Evolutionary conservation across 64 coral and sea anemone genomes (phyloP).

Genomic region (Montipora cactus): DNA sequence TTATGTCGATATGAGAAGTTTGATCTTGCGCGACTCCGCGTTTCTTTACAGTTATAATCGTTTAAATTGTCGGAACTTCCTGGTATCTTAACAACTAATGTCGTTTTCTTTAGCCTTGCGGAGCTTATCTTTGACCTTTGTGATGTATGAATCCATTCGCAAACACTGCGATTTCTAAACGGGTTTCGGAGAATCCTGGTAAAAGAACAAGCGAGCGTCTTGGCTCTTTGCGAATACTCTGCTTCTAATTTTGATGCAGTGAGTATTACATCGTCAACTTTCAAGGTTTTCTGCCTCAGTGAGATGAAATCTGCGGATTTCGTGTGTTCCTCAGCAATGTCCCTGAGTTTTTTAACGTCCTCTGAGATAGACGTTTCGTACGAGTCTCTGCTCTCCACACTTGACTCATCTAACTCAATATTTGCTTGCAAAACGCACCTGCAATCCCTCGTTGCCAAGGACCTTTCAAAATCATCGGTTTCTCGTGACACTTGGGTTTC

Average conservation of each 20-base stretch:
- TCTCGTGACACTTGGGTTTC: conserved; percentile 18
- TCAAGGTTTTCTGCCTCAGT: background rate
- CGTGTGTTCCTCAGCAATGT: conserved; percentile 6
- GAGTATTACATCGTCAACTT: conserved; percentile 33
- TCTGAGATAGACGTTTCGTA: background rate
- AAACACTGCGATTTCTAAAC: conserved; percentile 14
- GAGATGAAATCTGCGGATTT: background rate
- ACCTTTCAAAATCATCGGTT: background rate
- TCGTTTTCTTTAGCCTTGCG: background rate
- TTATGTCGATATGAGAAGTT: conserved; percentile 50
- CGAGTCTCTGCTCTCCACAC: background rate
- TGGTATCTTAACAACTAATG: conserved; percentile 14
- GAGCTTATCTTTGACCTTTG: background rate
- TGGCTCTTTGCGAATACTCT: conserved; percentile 18
- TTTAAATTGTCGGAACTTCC: conserved; percentile 16
- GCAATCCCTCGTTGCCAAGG: conserved; percentile 26
- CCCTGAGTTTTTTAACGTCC: background rate
- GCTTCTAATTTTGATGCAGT: conserved; percentile 25
- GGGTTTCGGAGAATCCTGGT: background rate
- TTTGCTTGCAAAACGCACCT: background rate
- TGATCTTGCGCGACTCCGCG: background rate
- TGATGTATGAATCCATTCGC: background rate
- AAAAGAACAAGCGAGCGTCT: background rate
- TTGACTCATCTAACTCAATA: background rate
- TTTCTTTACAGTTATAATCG: conserved; percentile 8